A percentile compares a stretch with the other conserved stretches of the same genome.
These are phyloP conservation scores for Paramormyrops kingsleyae DNA, from an alignment of 2,113 vertebrate genomes.

Conservation along the genomic window DNA sequence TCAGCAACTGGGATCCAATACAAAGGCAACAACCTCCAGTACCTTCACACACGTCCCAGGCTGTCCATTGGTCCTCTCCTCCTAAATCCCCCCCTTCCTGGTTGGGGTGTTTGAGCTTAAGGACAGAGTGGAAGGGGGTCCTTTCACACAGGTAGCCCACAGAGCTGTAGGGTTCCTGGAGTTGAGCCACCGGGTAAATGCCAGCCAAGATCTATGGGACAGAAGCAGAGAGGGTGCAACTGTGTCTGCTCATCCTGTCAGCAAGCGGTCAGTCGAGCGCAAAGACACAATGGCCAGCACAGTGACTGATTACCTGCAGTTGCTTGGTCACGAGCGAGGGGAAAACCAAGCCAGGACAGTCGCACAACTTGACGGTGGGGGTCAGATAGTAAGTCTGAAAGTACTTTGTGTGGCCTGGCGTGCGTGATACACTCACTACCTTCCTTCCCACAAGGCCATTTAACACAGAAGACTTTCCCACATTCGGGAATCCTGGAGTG, in stretches of 20 bases:
- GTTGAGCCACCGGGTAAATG: constrained; percentile 83
- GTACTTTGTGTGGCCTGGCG: constrained; percentile 89
- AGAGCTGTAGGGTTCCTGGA: constrained; percentile 82
- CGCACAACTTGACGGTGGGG: constrained; percentile 78
- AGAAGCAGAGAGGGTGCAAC: background rate
- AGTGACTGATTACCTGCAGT: constrained; percentile 62
- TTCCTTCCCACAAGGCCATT: constrained; percentile 82
- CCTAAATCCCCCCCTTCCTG: constrained; percentile 21
- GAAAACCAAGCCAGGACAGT: constrained; percentile 85
- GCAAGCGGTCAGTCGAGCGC: background rate
- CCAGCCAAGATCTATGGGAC: constrained; percentile 72
- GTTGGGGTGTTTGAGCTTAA: constrained; percentile 71
- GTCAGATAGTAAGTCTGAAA: constrained; percentile 95
- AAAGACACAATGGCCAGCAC: background rate
- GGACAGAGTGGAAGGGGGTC: constrained; percentile 60
- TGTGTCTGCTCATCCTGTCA: background rate
- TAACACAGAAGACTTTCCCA: constrained; percentile 85
- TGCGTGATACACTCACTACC: constrained; percentile 86
- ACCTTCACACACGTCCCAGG: constrained; percentile 93
- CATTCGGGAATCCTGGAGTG: constrained; percentile 75
- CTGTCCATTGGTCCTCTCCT: constrained; percentile 60
- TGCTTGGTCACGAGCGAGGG: constrained; percentile 73
- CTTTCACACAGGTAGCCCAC: constrained; percentile 79
- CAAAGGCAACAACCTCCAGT: background rate
- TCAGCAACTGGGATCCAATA: background rate